Conservation (phyloP, 2,888 invertebrate genomes). For the Prosopocoilus inquinatus region DNA sequence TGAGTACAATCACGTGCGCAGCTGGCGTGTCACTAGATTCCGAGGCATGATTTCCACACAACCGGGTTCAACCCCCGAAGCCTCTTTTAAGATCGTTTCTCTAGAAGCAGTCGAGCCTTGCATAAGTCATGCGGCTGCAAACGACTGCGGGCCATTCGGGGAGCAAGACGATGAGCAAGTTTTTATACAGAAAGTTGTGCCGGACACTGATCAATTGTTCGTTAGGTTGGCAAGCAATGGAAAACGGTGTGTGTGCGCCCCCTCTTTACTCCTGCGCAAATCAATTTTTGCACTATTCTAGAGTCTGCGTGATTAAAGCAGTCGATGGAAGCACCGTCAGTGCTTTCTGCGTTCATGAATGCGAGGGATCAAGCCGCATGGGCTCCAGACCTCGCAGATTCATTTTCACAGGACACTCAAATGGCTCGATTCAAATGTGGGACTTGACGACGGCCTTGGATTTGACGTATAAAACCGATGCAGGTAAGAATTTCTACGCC, state of each 20-base stretch:
- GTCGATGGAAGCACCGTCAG: slow-evolving; percentile 93
- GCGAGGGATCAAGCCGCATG: slow-evolving; percentile 93
- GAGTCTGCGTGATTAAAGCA: slow-evolving; percentile 91
- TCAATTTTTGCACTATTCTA: slow-evolving; percentile 39
- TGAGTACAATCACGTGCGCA: slow-evolving; percentile 96
- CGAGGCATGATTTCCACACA: slow-evolving; percentile 99
- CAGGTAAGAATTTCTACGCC: slow-evolving; percentile 41
- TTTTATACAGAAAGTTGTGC: slow-evolving; percentile 96
- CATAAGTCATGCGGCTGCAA: slow-evolving; percentile 63
- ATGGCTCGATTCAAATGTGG: slow-evolving; percentile 97
- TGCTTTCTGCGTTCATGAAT: slow-evolving; percentile 95
- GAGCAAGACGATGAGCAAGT: slow-evolving; percentile 98
- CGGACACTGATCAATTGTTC: slow-evolving; percentile 93
- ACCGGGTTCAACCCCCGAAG: slow-evolving; percentile 95
- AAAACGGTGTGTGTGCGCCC: slow-evolving; percentile 61
- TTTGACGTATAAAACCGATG: slow-evolving; percentile 58
- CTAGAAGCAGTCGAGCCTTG: slow-evolving; percentile 68
- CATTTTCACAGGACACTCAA: slow-evolving; percentile 89
- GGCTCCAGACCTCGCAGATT: slow-evolving; percentile 84
- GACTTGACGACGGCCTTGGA: slow-evolving; percentile 95
- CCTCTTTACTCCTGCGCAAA: too few relatives aligned
- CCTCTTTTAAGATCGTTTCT: slow-evolving; percentile 95
- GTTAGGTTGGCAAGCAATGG: slow-evolving; percentile 94
- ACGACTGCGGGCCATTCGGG: slow-evolving; percentile 86
- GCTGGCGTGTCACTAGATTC: slow-evolving; percentile 96